Evolutionary conservation across 1,140 invertebrate genomes (phyloP), one percentile per base, ranked within the genome.

Genomic region (Ips typographus): DNA sequence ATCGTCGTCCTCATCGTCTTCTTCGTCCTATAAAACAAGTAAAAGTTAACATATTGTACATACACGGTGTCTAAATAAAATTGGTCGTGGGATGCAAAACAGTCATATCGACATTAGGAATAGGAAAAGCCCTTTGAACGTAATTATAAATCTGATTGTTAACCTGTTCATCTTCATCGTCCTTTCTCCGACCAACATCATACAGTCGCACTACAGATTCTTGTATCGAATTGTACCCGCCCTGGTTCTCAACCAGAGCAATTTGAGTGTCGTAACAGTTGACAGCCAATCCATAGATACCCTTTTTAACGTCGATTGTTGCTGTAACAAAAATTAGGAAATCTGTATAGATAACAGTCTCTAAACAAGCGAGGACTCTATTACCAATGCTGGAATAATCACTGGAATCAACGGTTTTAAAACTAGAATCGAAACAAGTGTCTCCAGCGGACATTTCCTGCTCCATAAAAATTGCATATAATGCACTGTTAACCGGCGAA

Each of bases 301-400:
- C 94, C 78, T 75, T 75, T 55, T 80, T 81, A 4, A 81, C 79
- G 61, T 81, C 79, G 43, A 81, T 77, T 1, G 79, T 81, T 2
- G 79, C 78, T 75, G 49, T 61, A 69, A 74, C 49, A 58, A 58
- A 71, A 65, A 39, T 49, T 38, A 49, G 8, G 0, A 59, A 56
- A 56, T 22, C 53, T 39, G 7, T 8, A 49, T 49, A 37, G 22
- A 22, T 38, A 62, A 47, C 38, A 40, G 8, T 38, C 5, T 1
- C 43, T 36, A 62, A 49, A 2, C 51, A 64, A 5, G 7, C 7
- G 49, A 2, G 40, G 56, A 39, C 3, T 61, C 3, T 43, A 49
- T 66, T 81, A 94, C 91, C 90, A 78, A 98, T 98, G 73, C 89
- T 94, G 41, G 90, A 92, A 79, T 99, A 99, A 82, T 98, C 94